Percentiles rank a stretch among this genome's conserved stretches.
Evolutionary conservation across 2,888 invertebrate genomes (phyloP).

Genomic region (Neelides folsomi): DNA sequence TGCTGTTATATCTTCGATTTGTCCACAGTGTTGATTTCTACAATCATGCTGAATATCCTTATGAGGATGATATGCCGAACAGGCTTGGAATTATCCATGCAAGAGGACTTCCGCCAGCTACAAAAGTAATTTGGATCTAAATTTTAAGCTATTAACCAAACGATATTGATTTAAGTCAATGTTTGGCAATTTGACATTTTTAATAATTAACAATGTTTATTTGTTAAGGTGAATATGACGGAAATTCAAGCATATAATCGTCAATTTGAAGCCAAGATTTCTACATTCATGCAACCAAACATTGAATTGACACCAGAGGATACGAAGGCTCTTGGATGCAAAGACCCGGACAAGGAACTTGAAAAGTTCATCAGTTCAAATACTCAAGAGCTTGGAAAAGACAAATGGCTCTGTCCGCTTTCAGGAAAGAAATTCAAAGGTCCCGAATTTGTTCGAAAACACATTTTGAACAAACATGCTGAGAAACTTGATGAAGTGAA

Average conservation of each 20-base stretch:
- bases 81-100: slow-evolving; percentile 97
- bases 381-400: slow-evolving; percentile 90
- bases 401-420: slow-evolving; percentile 96
- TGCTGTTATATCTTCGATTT: slow-evolving; percentile 83
- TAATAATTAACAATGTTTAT: neutral
- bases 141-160: neutral
- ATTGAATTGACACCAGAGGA: slow-evolving; percentile 57
- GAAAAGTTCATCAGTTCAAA: slow-evolving; percentile 92
- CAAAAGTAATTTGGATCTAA: slow-evolving; percentile 47
- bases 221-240: slow-evolving; percentile 49
- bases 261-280: slow-evolving; percentile 80
- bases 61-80: slow-evolving; percentile 99
- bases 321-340: slow-evolving; percentile 67
- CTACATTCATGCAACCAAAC: slow-evolving; percentile 68
- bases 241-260: slow-evolving; percentile 62
- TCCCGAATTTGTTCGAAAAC: slow-evolving; percentile 95
- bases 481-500: slow-evolving; percentile 96
- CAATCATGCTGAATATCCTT: slow-evolving; percentile 96
- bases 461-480: slow-evolving; percentile 91
- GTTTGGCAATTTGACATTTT: too few species aligned
- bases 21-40: slow-evolving; percentile 99
- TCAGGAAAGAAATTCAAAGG: slow-evolving; percentile 99
- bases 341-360: slow-evolving; percentile 61
- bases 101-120: slow-evolving; percentile 70
- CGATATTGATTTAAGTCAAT: too few species aligned